These are phyloP conservation scores for Aldrovandia affinis DNA, from an alignment of 2,797 vertebrate species.

Conservation along the genomic window DNA sequence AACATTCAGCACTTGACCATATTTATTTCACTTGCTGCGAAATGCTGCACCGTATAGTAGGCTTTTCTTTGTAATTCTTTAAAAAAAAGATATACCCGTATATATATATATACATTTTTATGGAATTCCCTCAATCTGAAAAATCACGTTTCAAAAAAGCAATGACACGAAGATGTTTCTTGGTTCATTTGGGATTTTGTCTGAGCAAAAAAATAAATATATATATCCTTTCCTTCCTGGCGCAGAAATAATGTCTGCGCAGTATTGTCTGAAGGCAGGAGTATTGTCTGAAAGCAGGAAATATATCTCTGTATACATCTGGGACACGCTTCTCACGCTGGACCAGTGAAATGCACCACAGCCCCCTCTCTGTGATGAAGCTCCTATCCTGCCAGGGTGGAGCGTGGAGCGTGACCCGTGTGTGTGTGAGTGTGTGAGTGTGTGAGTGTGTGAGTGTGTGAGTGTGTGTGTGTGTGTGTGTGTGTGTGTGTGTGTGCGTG, in stretches of 20 bases:
- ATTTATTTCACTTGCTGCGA: not conserved
- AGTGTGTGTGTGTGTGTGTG: no score
- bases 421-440: no score
- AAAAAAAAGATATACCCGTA: no score
- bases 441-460: no score
- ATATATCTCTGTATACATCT: not conserved
- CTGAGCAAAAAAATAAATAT: not conserved
- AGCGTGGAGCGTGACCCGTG: not conserved
- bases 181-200: not conserved
- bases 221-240: not conserved
- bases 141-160: not conserved
- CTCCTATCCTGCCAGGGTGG: not conserved
- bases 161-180: not conserved
- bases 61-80: not conserved
- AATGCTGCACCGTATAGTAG: no score
- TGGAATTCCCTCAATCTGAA: not conserved
- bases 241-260: no score
- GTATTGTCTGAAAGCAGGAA: not conserved
- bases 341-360: not conserved
- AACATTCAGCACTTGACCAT: not conserved
- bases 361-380: not conserved
- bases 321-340: not conserved
- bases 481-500: no score
- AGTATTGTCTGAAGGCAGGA: no score
- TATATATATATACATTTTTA: no score